A percentile compares a stretch with the other conserved stretches of the same genome.
These are phyloP conservation scores for Xiphorhynchus elegans DNA, from an alignment of 2,113 vertebrate species.

Conservation along the genomic window DNA sequence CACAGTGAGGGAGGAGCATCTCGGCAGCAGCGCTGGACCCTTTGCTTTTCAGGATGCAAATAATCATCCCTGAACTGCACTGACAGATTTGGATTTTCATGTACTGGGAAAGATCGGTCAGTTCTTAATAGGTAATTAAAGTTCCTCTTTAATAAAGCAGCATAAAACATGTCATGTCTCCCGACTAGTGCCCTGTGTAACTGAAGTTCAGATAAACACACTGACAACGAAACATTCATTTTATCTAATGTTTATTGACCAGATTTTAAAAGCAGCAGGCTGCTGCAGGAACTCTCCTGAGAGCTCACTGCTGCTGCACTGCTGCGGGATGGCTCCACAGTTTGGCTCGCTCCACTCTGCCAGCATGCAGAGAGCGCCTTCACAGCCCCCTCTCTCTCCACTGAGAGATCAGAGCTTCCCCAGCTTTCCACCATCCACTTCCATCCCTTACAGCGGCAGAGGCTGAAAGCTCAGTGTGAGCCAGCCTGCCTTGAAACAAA, in stretches of 20 bases:
- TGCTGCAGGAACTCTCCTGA: neutral
- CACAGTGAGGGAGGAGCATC: accelerated
- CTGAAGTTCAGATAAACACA: neutral
- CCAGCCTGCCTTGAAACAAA: neutral
- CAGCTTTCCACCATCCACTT: neutral
- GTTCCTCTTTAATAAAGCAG: constrained; percentile 43
- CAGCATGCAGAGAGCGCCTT: accelerated
- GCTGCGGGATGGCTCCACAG: neutral
- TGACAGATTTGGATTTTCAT: neutral
- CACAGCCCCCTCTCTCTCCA: neutral
- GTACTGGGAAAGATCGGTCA: neutral
- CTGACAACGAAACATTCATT: neutral
- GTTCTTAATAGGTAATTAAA: constrained; percentile 43
- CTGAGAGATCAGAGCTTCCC: neutral
- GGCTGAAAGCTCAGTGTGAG: neutral
- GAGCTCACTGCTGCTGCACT: neutral
- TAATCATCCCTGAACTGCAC: neutral
- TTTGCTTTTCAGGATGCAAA: neutral
- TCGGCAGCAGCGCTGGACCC: neutral
- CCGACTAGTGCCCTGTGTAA: neutral
- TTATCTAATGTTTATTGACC: constrained; percentile 34
- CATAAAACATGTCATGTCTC: neutral
- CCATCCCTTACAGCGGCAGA: accelerated
- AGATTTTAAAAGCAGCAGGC: neutral
- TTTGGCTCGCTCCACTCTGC: neutral